These are phyloP conservation scores for Rosalia funebris DNA, from an alignment of 2,888 invertebrate species.

Conservation along the genomic window DNA sequence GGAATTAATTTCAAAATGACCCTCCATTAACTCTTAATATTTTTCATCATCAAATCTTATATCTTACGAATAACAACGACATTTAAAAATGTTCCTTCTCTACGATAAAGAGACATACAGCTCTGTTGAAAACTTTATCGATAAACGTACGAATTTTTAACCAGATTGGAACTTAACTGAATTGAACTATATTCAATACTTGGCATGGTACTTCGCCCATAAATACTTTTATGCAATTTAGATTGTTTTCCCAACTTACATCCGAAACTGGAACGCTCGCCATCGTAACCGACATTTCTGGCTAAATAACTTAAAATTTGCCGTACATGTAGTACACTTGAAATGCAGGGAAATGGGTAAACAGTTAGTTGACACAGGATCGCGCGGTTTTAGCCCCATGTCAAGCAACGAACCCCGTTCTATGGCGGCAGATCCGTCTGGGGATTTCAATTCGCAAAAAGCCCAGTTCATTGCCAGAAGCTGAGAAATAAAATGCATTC, in stretches of 20 bases:
- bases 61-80: no score
- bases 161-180: no score
- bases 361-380: constrained; percentile 8
- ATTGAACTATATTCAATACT: no score
- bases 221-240: no score
- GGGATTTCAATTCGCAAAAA: constrained; percentile 12
- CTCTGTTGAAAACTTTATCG: no score
- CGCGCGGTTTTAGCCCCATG: constrained; percentile 1
- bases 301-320: background rate
- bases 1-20: no score
- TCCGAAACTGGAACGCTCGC: background rate
- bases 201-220: no score
- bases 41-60: no score
- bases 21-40: no score
- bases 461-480: constrained; percentile 5
- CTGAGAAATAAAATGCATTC: constrained; percentile 1
- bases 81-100: no score
- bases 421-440: constrained; percentile 10
- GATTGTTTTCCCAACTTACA: background rate
- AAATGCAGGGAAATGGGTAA: constrained; percentile 4
- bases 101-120: no score
- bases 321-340: background rate
- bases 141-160: no score
- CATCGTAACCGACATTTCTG: background rate
- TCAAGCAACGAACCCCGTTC: background rate